Evolutionary conservation across 1,140 invertebrate species (phyloP).

Genomic region (Holcopasites calliopsidis): DNA sequence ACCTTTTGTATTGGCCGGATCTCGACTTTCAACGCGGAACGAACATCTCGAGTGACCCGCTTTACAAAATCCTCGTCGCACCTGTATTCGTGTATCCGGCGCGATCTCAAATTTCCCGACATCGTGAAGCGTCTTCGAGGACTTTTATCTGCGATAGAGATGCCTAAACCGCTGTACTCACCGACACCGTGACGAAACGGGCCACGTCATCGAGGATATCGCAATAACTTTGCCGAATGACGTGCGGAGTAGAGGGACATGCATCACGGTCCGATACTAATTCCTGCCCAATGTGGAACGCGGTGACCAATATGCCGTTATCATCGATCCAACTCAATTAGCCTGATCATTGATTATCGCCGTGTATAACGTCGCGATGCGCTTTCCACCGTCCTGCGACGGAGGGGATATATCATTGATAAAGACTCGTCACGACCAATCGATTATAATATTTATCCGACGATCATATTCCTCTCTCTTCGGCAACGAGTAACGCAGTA

Average conservation of each 20-base stretch:
- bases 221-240: conserved; percentile 71
- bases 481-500: no score
- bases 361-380: conserved; percentile 66
- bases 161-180: background rate
- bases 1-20: conserved; percentile 57
- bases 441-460: background rate
- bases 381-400: conserved; percentile 41
- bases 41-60: conserved; percentile 61
- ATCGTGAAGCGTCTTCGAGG: no score
- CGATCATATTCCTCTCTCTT: no score
- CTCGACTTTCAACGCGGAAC: conserved; percentile 69
- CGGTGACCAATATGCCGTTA: conserved; percentile 71
- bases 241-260: conserved; percentile 64
- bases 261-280: conserved; percentile 73
- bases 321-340: conserved; percentile 79
- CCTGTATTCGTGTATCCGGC: conserved; percentile 7
- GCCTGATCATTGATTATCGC: conserved; percentile 80
- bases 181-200: conserved; percentile 36
- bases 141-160: no score
- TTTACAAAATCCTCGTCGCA: conserved; percentile 19
- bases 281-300: conserved; percentile 56
- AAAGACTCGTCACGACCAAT: background rate
- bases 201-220: conserved; percentile 57
- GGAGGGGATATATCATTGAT: conserved; percentile 30
- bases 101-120: conserved; percentile 17